Evolutionary conservation across 2,797 vertebrate species (phyloP).

Genomic region (Antrozous pallidus): DNA sequence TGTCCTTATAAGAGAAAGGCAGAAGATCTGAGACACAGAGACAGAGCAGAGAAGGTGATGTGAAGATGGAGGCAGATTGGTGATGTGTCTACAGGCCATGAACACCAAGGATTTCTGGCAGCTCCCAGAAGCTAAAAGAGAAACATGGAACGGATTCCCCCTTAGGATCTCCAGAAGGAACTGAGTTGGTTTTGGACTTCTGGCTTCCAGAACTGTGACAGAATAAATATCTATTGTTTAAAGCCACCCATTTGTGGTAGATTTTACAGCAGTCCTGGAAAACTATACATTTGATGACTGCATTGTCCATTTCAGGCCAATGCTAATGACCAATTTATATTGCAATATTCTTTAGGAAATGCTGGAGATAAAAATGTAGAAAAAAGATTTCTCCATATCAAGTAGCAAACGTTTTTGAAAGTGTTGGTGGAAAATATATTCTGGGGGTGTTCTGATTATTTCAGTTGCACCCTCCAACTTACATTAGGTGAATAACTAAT

Average conservation of each 20-base stretch:
- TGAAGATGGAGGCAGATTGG: background rate
- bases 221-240: background rate
- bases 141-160: background rate
- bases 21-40: background rate
- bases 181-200: background rate
- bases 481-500: background rate
- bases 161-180: background rate
- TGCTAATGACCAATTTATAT: background rate
- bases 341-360: background rate
- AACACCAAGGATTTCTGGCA: background rate
- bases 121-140: background rate
- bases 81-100: background rate
- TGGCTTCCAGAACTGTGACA: background rate
- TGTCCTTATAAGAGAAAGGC: background rate
- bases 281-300: background rate
- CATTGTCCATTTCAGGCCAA: background rate
- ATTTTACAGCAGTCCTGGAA: background rate
- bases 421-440: background rate
- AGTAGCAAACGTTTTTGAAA: background rate
- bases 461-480: background rate
- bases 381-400: slow-evolving; percentile 7
- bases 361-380: background rate
- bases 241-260: background rate
- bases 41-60: background rate
- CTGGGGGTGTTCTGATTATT: background rate